A percentile compares a stretch with the other conserved stretches of the same genome.
These are phyloP conservation scores for Metellina segmentata DNA, from an alignment of 2,888 invertebrate genomes.

Conservation along the genomic window DNA sequence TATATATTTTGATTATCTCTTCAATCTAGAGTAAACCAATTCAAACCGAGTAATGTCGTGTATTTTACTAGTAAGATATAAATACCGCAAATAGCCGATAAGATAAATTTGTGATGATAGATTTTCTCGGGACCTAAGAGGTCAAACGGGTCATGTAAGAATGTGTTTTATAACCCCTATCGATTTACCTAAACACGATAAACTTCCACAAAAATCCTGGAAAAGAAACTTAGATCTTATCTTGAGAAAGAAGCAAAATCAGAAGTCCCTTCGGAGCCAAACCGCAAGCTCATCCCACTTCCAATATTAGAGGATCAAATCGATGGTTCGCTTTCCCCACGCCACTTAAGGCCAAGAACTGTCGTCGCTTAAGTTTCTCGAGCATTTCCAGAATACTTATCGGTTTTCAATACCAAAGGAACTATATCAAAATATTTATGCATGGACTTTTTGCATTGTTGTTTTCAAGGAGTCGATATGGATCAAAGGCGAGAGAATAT, in stretches of 20 bases:
- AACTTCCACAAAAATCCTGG: background rate
- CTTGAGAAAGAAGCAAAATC: background rate
- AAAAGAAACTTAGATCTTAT: background rate
- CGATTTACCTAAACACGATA: background rate
- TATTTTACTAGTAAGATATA: no score
- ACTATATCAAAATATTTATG: slow-evolving; percentile 2
- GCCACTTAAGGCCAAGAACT: slow-evolving; percentile 9
- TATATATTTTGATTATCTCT: no score
- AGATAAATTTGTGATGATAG: no score
- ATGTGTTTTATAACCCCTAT: no score
- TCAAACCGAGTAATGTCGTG: no score
- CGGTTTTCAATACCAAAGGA: background rate
- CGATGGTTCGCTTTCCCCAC: background rate
- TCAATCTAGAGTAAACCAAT: no score
- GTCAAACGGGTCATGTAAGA: no score
- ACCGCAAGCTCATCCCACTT: background rate
- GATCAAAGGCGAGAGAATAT: no score
- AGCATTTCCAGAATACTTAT: slow-evolving; percentile 1
- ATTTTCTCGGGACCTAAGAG: no score
- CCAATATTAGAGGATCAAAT: background rate
- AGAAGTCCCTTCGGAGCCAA: background rate
- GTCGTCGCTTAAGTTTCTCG: background rate
- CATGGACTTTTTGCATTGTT: background rate
- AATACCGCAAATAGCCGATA: no score
- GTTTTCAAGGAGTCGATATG: no score